phyloP scores from a whole-genome alignment of 2,888 invertebrate genomes.

The Limenitis camilla region DNA sequence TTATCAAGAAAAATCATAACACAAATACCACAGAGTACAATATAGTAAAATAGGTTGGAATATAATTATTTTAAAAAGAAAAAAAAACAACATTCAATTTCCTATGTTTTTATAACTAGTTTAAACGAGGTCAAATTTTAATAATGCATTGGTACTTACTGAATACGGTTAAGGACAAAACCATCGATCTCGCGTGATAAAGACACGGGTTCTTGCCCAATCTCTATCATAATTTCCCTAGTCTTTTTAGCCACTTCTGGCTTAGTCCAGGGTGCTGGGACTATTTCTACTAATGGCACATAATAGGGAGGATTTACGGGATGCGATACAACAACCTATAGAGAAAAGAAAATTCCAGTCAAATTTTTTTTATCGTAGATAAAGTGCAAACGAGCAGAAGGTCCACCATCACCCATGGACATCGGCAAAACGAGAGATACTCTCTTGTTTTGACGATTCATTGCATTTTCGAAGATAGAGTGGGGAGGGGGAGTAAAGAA shows the following conservation, averaged over 20 bases:
- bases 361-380: too few species aligned
- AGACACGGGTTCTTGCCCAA: conserved; percentile 93
- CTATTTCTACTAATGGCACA: conserved; percentile 94
- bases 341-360: conserved; percentile 3
- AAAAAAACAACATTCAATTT: not conserved
- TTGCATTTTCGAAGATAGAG: too few species aligned
- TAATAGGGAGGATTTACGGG: conserved; percentile 98
- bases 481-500: too few species aligned
- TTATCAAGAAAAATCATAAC: too few species aligned
- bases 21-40: too few species aligned
- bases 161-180: conserved; percentile 94
- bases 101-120: not conserved
- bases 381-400: too few species aligned
- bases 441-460: too few species aligned
- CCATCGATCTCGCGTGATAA: conserved; percentile 91
- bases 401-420: too few species aligned
- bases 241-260: conserved; percentile 83
- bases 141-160: conserved; percentile 69
- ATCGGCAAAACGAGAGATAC: too few species aligned
- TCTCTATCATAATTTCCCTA: conserved; percentile 84
- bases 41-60: too few species aligned
- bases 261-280: conserved; percentile 95
- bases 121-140: too few species aligned
- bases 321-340: conserved; percentile 87
- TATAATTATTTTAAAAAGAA: not conserved